These are phyloP conservation scores for Homarus gammarus DNA, from an alignment of 2,888 invertebrate genomes.

Conservation along the genomic window DNA sequence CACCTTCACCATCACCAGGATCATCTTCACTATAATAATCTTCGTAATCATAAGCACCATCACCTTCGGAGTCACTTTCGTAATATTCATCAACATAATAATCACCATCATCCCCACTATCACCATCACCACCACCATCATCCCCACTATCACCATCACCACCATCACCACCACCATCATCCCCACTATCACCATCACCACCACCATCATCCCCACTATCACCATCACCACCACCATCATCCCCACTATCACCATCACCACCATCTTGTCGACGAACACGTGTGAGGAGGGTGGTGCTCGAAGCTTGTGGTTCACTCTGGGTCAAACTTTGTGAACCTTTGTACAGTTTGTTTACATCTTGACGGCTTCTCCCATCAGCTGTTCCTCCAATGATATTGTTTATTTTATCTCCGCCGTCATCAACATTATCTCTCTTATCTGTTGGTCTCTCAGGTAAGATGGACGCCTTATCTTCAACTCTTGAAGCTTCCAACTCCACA, in stretches of 20 bases:
- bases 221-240: conserved; percentile 8
- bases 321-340: neutral
- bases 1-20: neutral
- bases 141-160: neutral
- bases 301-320: neutral
- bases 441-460: neutral
- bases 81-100: neutral
- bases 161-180: neutral
- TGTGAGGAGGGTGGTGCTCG: neutral
- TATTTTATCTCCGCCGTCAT: neutral
- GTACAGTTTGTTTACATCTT: neutral
- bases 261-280: neutral
- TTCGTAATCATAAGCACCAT: neutral
- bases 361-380: neutral
- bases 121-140: neutral
- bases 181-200: neutral
- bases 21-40: neutral
- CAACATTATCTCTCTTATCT: neutral
- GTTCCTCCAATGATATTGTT: neutral
- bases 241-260: conserved; percentile 15
- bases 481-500: neutral
- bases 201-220: neutral
- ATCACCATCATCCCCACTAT: neutral
- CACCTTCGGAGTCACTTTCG: neutral
- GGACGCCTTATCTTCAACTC: neutral